Percentiles rank a stretch among this genome's conserved stretches.
Conservation (phyloP, 2,797 vertebrate species). For the Champsocephalus esox region DNA sequence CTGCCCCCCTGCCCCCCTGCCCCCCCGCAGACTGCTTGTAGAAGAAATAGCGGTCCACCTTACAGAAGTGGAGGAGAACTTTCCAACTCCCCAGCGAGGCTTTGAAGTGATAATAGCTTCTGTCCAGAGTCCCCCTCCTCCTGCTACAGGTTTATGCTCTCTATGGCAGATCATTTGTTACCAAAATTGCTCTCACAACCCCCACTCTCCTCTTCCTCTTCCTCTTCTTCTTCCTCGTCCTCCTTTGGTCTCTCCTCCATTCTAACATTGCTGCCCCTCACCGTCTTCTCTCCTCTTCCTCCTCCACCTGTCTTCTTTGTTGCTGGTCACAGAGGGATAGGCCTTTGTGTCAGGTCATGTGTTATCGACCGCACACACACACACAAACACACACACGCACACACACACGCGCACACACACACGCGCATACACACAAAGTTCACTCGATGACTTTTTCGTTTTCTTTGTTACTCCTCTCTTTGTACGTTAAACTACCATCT, state of each 20-base stretch:
- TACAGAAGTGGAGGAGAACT: conserved; percentile 46
- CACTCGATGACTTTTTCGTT: background rate
- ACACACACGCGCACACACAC: too few relatives aligned
- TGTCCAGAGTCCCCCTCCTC: conserved; percentile 43
- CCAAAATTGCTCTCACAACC: conserved; percentile 70
- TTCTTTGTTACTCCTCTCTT: conserved; percentile 1
- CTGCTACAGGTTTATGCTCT: conserved; percentile 50
- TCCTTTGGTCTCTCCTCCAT: conserved; percentile 6
- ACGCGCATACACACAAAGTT: background rate
- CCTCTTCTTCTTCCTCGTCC: background rate
- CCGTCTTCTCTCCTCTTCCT: conserved; percentile 35
- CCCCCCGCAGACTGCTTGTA: background rate
- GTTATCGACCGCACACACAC: conserved; percentile 46
- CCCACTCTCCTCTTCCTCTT: conserved; percentile 14
- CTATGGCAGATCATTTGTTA: conserved; percentile 73
- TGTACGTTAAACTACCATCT: background rate
- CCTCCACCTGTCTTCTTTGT: conserved; percentile 59
- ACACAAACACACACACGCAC: conserved; percentile 6
- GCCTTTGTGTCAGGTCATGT: conserved; percentile 55
- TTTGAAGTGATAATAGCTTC: conserved; percentile 72
- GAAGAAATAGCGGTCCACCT: conserved; percentile 35
- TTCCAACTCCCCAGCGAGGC: conserved; percentile 48
- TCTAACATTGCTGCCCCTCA: conserved; percentile 11
- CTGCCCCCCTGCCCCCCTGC: too few relatives aligned
- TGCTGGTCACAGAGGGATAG: conserved; percentile 43